Conservation (phyloP, 2,888 invertebrate genomes). For the Tenthredo mesomela region DNA sequence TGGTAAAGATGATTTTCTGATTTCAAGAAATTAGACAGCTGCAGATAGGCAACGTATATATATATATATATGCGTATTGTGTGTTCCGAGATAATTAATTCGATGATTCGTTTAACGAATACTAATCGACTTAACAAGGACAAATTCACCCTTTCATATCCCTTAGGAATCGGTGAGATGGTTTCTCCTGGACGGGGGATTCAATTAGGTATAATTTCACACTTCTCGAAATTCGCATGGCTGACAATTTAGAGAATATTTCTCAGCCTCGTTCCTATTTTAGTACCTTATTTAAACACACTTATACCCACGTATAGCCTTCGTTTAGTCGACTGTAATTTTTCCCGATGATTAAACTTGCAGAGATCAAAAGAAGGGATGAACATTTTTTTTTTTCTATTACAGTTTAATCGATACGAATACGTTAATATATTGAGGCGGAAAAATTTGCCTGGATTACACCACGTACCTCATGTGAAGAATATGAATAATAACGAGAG, state of each 20-base stretch:
- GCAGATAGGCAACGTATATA: background rate
- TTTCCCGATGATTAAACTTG: background rate
- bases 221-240: background rate
- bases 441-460: background rate
- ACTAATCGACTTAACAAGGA: conserved; percentile 41
- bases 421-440: background rate
- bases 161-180: conserved; percentile 12
- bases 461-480: background rate
- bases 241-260: conserved; percentile 4
- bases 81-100: conserved; percentile 29
- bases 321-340: background rate
- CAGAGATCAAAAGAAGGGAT: background rate
- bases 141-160: background rate
- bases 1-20: conserved; percentile 33
- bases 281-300: background rate
- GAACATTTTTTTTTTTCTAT: background rate
- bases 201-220: conserved; percentile 37
- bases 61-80: background rate
- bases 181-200: conserved; percentile 6
- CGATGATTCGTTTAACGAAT: conserved; percentile 27
- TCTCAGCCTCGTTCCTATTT: background rate
- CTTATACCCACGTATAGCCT: background rate
- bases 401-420: background rate
- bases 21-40: conserved; percentile 2
- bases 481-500: conserved; percentile 13